Evolutionary conservation across 1,140 invertebrate genomes (phyloP).

Genomic region (Chelonus insularis): DNA sequence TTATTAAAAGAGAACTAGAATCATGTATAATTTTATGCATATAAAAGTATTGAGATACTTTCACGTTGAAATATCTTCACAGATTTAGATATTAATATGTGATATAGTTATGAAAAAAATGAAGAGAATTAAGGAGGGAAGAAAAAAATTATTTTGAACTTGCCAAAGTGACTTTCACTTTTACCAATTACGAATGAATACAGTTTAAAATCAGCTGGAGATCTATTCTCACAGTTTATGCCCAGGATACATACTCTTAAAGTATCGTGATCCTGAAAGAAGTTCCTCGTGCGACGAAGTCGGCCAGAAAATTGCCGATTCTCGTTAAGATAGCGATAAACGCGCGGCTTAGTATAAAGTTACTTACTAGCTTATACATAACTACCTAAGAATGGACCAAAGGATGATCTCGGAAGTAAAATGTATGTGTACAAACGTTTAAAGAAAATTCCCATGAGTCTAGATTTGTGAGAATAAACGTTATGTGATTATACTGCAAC

Average conservation of each 20-base stretch:
- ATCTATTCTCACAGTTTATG: constrained; percentile 34
- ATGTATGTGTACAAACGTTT: neutral
- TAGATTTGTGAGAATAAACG: constrained; percentile 12
- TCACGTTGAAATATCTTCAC: too few species aligned
- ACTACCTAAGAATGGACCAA: constrained; percentile 1
- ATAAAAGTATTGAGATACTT: too few species aligned
- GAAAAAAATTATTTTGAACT: neutral
- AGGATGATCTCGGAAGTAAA: constrained; percentile 15
- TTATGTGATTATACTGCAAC: constrained; percentile 15
- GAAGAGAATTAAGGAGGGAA: neutral
- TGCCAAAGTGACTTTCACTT: constrained; percentile 27
- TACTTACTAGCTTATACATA: constrained; percentile 21
- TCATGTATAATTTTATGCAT: too few species aligned
- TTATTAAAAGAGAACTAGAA: too few species aligned
- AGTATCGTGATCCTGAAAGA: constrained; percentile 19
- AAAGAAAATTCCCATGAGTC: constrained; percentile 11
- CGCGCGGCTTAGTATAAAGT: constrained; percentile 32
- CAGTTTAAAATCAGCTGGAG: constrained; percentile 28
- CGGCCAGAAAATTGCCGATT: constrained; percentile 42
- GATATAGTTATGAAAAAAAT: neutral
- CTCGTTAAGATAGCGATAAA: constrained; percentile 35
- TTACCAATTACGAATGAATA: constrained; percentile 38
- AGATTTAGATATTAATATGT: too few species aligned
- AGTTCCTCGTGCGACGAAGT: constrained; percentile 29
- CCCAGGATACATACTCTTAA: neutral